Conservation (phyloP, 2,797 vertebrate genomes). For the Cercopithecus hamlyni region DNA sequence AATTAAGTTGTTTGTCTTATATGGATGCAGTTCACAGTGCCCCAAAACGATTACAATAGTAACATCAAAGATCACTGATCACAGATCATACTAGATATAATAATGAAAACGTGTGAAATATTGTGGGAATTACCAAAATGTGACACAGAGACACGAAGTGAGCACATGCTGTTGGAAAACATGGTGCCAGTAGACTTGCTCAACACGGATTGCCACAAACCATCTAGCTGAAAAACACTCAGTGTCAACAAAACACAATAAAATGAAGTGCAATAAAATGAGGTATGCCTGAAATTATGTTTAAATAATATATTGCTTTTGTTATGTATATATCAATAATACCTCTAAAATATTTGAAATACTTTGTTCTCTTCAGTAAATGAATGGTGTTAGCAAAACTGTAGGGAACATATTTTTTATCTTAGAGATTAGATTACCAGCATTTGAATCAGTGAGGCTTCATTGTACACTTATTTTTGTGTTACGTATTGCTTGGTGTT, state of each 20-base stretch:
- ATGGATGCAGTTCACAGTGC: not conserved
- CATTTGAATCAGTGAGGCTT: slow-evolving; percentile 23
- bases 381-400: not conserved
- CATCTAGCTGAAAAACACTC: not conserved
- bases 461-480: slow-evolving; percentile 21
- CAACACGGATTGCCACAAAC: not conserved
- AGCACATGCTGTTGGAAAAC: not conserved
- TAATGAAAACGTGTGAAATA: not conserved
- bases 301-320: slow-evolving; percentile 14
- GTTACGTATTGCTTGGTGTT: slow-evolving; percentile 48
- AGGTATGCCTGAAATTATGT: slow-evolving; percentile 33
- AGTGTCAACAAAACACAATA: not conserved
- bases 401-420: slow-evolving; percentile 14
- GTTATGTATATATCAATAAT: slow-evolving; percentile 20
- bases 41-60: not conserved
- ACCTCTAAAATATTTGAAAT: slow-evolving; percentile 41
- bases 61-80: not conserved
- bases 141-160: not conserved
- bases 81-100: not conserved
- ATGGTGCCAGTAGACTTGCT: not conserved
- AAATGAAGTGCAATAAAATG: not conserved
- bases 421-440: not conserved
- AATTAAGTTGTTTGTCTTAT: not conserved
- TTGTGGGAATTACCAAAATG: not conserved
- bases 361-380: slow-evolving; percentile 36